Conservation (phyloP, 2,797 vertebrate species). For the Galaxias olidus region DNA sequence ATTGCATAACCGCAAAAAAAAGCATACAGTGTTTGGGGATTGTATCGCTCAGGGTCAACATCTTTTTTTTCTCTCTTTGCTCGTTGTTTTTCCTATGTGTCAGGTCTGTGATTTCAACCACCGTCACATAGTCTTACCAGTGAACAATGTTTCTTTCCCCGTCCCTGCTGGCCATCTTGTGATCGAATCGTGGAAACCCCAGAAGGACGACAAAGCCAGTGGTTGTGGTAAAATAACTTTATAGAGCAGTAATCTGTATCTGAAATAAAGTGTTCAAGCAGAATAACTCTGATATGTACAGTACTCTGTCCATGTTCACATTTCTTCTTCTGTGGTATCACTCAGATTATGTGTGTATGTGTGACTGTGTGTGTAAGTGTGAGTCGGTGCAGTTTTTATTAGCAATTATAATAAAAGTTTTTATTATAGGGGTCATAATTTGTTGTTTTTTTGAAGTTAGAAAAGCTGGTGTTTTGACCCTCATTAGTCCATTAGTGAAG, state of each 20-base stretch:
- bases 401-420: slow-evolving; percentile 67
- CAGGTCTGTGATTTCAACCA: no score
- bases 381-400: slow-evolving; percentile 39
- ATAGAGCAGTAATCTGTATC: slow-evolving; percentile 78
- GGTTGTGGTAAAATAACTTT: slow-evolving; percentile 82
- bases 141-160: background rate
- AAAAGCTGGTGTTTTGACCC: slow-evolving; percentile 84
- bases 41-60: slow-evolving; percentile 12
- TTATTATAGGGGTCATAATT: slow-evolving; percentile 67
- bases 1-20: slow-evolving; percentile 21
- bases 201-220: background rate
- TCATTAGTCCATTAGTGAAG: slow-evolving; percentile 76
- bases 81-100: background rate
- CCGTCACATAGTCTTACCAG: no score
- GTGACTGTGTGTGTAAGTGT: slow-evolving; percentile 33
- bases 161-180: no score
- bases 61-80: background rate
- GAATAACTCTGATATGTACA: slow-evolving; percentile 66
- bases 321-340: slow-evolving; percentile 38
- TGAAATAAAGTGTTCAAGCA: slow-evolving; percentile 79
- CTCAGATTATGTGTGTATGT: slow-evolving; percentile 23
- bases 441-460: slow-evolving; percentile 66
- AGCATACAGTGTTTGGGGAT: background rate
- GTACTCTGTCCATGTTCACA: slow-evolving; percentile 50
- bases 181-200: background rate